Percentiles rank a stretch among this genome's conserved stretches.
phyloP scores from a whole-genome alignment of 2,797 vertebrate genomes.

The Limosa lapponica region DNA sequence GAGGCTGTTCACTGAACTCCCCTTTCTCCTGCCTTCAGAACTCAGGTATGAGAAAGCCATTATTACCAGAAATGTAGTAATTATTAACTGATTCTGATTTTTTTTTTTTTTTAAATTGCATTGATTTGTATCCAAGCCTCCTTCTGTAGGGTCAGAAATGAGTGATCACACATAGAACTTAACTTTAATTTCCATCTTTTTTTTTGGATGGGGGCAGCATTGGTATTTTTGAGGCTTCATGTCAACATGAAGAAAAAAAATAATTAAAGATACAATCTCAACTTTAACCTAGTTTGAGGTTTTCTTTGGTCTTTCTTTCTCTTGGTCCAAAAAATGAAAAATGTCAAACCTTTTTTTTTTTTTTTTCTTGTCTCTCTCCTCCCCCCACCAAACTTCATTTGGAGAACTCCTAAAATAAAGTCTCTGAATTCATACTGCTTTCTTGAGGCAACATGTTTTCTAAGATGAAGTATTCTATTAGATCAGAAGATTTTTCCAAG shows the following conservation, averaged over 20 bases:
- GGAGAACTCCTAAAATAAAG: not conserved
- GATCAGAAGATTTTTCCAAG: slow-evolving; percentile 32
- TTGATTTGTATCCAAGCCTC: not conserved
- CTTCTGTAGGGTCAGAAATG: not conserved
- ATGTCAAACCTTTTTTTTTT: not conserved
- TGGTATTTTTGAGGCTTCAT: not conserved
- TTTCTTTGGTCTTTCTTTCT: not conserved
- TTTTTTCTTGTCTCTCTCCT: accelerated
- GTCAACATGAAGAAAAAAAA: not conserved
- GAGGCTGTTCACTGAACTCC: not conserved
- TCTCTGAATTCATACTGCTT: not conserved
- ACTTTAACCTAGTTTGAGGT: not conserved
- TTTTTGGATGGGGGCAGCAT: accelerated
- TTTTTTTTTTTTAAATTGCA: not conserved
- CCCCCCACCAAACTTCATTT: not conserved
- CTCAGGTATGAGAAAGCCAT: not conserved
- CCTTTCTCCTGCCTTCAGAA: not conserved
- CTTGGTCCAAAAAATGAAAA: not conserved
- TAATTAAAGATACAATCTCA: not conserved
- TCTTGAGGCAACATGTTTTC: not conserved
- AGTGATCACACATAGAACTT: not conserved
- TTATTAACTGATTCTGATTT: not conserved
- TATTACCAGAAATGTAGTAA: not conserved
- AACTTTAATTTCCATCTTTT: not conserved
- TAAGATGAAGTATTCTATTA: not conserved